These are phyloP conservation scores for Rhinoraja longicauda DNA, from an alignment of 2,797 vertebrate species.

Conservation along the genomic window DNA sequence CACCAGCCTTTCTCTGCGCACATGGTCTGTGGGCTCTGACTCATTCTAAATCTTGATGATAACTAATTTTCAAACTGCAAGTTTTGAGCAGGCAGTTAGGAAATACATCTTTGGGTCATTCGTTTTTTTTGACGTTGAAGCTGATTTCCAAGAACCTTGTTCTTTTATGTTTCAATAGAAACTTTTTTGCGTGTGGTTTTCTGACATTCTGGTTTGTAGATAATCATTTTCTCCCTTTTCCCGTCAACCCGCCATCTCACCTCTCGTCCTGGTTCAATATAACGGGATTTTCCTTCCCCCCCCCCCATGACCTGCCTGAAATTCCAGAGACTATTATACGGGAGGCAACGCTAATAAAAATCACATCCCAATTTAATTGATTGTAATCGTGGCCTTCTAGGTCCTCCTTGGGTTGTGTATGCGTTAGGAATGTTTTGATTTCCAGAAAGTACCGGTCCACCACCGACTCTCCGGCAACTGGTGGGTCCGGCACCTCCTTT, in stretches of 20 bases:
- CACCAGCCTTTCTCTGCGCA: background rate
- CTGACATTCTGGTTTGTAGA: background rate
- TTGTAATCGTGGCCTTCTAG: background rate
- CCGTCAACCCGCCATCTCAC: background rate
- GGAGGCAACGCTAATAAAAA: background rate
- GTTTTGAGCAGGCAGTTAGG: background rate
- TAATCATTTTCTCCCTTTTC: background rate
- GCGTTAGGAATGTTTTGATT: background rate
- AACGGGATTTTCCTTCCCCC: background rate
- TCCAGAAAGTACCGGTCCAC: background rate
- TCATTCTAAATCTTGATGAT: background rate
- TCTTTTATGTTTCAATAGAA: background rate
- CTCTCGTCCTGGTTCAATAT: background rate
- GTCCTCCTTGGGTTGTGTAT: background rate
- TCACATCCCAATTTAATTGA: background rate
- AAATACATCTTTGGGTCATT: background rate
- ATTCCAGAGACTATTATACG: slow-evolving; percentile 12
- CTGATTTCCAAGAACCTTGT: slow-evolving; percentile 2
- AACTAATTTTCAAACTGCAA: background rate
- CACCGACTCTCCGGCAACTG: too few relatives aligned
- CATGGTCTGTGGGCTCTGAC: background rate
- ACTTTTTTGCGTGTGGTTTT: background rate
- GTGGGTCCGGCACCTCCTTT: too few relatives aligned
- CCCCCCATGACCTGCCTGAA: background rate
- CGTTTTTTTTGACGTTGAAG: background rate